Evolutionary conservation across 1,140 invertebrate genomes (phyloP), one percentile per base, ranked within the genome.

Genomic region (Chionoecetes opilio): DNA sequence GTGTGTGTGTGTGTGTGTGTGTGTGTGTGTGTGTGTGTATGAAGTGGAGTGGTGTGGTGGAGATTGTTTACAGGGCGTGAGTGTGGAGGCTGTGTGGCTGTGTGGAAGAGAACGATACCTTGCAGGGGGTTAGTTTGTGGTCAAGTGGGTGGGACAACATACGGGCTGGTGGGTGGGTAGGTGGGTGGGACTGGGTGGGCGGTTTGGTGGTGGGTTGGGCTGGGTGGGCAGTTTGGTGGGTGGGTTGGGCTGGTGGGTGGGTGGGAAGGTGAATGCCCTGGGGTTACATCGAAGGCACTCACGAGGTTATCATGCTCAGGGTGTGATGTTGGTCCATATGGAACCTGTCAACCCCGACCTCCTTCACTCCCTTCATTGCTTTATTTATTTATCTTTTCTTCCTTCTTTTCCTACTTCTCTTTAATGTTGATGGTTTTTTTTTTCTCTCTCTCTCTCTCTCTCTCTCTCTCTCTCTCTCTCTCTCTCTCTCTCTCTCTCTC

Each of bases 11-110:
- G 41, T 46, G 41, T 46, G 41, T n/a, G 87, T 88, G 87, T 88
- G 87, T 89, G 87, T 91, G 88, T 91, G 88, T 91, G 88, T 91
- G 88, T 91, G 35, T 91, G 88, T 91, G 88, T 46, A 38, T 41
- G 38, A 38, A 38, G 37, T 21, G 85, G 85, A 29, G 37, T 38
- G 37, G 82, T 34, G 41, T 5, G 41, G 26, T 26, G 63, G 8
- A 75, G 63, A n/a, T 26, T 75, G 63, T n/a, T 75, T 26, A 75
- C 63, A n/a, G n/a, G 63, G 21, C 63, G n/a, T 75, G 63, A n/a
- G 85, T 87, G 32, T 87, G 85, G 32, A 38, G 32, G 85, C 37
- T 34, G 37, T 34, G n/a, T 17, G 85, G 85, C n/a, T 34, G 63
- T 1, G 63, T 75, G 63, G 63, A 53, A 17, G 63, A n/a, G 63